Conservation (phyloP, 2,888 invertebrate genomes). For the Hedychridium roseum region DNA sequence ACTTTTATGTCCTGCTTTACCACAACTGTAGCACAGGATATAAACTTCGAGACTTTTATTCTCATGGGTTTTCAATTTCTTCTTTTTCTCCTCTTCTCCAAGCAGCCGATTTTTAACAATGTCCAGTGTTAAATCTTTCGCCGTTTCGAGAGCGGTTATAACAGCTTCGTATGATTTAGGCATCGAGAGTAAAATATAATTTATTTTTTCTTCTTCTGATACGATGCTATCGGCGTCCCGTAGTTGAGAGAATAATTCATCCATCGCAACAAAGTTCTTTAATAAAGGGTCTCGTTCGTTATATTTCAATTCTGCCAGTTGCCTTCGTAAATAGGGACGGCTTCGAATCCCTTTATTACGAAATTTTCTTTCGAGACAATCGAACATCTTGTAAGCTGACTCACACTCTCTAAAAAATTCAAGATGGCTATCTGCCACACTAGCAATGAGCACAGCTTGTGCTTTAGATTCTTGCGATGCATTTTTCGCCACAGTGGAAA, state of each 20-base stretch:
- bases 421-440: background rate
- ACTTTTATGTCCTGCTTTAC: background rate
- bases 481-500: background rate
- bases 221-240: background rate
- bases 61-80: background rate
- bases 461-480: background rate
- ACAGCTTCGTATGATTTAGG: background rate
- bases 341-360: background rate
- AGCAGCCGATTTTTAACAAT: background rate
- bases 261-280: background rate
- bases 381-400: background rate
- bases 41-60: background rate
- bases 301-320: background rate
- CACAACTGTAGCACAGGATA: background rate
- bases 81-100: no score
- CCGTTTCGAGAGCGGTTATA: background rate
- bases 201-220: background rate
- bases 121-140: background rate
- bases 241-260: background rate
- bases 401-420: background rate
- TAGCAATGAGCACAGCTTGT: background rate
- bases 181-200: no score
- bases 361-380: background rate
- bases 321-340: background rate
- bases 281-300: background rate